Evolutionary conservation across 1,140 invertebrate genomes (phyloP).

Genomic region (Drosophila bifasciata): DNA sequence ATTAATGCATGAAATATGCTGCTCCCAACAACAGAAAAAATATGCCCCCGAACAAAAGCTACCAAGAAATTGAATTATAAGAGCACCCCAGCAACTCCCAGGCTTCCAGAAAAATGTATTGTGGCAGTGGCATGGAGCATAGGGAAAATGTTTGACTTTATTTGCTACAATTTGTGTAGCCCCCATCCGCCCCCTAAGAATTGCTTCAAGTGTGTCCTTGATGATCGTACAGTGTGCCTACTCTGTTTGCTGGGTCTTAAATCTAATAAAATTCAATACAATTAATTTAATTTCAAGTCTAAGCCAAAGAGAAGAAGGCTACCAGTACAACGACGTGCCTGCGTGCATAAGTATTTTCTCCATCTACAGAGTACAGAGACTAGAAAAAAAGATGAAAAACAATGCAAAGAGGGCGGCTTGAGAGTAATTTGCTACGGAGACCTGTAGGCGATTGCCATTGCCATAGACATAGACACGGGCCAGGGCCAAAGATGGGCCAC

Average conservation of each 20-base stretch:
- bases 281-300: constrained; percentile 75
- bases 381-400: constrained; percentile 37
- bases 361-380: constrained; percentile 6
- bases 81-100: constrained; percentile 26
- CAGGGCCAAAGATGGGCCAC: constrained; percentile 30
- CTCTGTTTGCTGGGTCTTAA: constrained; percentile 53
- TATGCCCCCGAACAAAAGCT: constrained; percentile 25
- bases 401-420: constrained; percentile 57
- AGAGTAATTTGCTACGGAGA: constrained; percentile 70
- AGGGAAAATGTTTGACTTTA: constrained; percentile 36
- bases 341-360: constrained; percentile 49
- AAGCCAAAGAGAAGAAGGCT: constrained; percentile 57
- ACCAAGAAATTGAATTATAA: constrained; percentile 73
- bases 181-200: too few relatives aligned
- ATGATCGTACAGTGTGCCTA: constrained; percentile 36
- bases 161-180: constrained; percentile 32
- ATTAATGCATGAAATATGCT: constrained; percentile 68
- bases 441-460: constrained; percentile 62
- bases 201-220: constrained; percentile 49
- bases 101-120: constrained; percentile 6
- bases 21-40: constrained; percentile 36
- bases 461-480: constrained; percentile 43
- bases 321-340: constrained; percentile 50
- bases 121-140: constrained; percentile 10
- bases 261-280: constrained; percentile 79